A percentile compares a stretch with the other conserved stretches of the same genome.
These are phyloP conservation scores for Sphaeridia pumilis DNA, from an alignment of 2,888 invertebrate species.

Conservation along the genomic window DNA sequence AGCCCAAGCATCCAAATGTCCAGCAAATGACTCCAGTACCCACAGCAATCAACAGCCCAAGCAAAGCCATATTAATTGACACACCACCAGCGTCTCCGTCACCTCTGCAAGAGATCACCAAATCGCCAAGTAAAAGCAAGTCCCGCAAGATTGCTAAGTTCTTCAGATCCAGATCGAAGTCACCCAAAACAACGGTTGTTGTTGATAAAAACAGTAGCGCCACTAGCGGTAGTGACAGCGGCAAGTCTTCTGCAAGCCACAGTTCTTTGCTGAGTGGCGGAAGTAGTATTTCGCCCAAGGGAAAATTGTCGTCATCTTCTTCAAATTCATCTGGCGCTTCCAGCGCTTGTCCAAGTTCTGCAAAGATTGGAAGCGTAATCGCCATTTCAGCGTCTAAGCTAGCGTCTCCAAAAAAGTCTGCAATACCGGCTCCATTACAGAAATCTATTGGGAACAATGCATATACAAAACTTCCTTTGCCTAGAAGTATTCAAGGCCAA, in stretches of 20 bases:
- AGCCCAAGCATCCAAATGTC: background rate
- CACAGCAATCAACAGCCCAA: background rate
- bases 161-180: constrained; percentile 33
- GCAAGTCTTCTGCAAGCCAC: constrained; percentile 30
- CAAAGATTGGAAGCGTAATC: constrained; percentile 1
- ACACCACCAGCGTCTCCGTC: constrained; percentile 28
- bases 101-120: constrained; percentile 21
- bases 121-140: constrained; percentile 35
- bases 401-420: constrained; percentile 21
- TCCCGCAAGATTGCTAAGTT: constrained; percentile 35
- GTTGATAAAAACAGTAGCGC: constrained; percentile 14
- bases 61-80: constrained; percentile 1
- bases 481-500: background rate
- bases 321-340: constrained; percentile 30
- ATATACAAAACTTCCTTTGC: background rate
- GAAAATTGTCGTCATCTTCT: constrained; percentile 25
- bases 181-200: constrained; percentile 25
- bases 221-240: constrained; percentile 33
- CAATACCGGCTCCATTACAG: constrained; percentile 3
- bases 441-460: background rate
- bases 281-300: constrained; percentile 10
- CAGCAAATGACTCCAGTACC: background rate
- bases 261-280: background rate
- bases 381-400: constrained; percentile 17
- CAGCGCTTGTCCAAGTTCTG: constrained; percentile 19